These are phyloP conservation scores for Indicator indicator DNA, from an alignment of 2,113 vertebrate species.

Conservation along the genomic window DNA sequence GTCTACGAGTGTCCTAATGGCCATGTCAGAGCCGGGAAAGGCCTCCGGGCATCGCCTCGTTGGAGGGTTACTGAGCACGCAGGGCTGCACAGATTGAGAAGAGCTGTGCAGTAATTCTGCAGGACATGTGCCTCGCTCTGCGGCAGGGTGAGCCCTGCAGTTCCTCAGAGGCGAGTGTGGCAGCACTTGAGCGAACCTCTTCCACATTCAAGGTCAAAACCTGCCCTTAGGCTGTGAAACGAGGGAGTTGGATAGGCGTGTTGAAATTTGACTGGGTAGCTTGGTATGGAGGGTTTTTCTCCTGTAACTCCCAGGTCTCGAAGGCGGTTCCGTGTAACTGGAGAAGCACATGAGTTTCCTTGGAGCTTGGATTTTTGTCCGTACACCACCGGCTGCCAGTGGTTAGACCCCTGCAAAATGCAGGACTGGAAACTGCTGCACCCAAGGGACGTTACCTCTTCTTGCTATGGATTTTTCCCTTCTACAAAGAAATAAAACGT, in stretches of 20 bases:
- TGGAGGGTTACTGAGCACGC: neutral
- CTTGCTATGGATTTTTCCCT: neutral
- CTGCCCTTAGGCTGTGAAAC: accelerated
- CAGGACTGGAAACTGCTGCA: neutral
- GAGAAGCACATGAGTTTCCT: accelerated
- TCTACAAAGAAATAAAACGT: neutral
- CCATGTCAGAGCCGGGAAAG: neutral
- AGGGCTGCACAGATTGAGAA: accelerated
- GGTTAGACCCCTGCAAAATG: accelerated
- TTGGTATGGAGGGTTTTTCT: accelerated
- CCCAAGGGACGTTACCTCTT: accelerated
- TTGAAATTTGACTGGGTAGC: accelerated
- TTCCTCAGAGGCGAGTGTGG: accelerated
- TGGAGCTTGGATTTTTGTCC: accelerated
- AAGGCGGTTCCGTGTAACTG: accelerated
- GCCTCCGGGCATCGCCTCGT: too few species aligned
- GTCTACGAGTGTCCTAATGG: too few species aligned
- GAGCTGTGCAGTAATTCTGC: accelerated
- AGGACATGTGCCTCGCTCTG: accelerated
- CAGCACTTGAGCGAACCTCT: accelerated
- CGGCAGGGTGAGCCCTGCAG: neutral
- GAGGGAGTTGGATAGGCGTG: accelerated
- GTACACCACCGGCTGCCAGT: accelerated
- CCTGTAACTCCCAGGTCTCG: accelerated
- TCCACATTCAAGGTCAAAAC: neutral